These are phyloP conservation scores for Microctonus brassicae DNA, from an alignment of 2,888 invertebrate genomes.

Conservation along the genomic window DNA sequence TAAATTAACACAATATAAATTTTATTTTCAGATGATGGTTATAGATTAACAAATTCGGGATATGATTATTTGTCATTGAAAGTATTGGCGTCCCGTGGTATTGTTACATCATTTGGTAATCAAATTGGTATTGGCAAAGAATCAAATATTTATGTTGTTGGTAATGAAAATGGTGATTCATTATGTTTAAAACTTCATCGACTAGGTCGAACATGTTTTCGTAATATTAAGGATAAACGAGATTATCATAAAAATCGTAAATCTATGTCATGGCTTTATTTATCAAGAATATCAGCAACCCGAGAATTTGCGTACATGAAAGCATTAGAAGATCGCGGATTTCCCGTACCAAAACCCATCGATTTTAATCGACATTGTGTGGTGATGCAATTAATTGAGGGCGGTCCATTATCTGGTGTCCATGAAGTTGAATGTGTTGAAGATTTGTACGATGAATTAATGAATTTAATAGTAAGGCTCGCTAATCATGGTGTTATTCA, in stretches of 20 bases:
- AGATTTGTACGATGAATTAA: slow-evolving; percentile 90
- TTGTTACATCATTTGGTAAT: slow-evolving; percentile 91
- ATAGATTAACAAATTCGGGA: slow-evolving; percentile 93
- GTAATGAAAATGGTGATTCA: slow-evolving; percentile 82
- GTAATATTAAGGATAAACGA: slow-evolving; percentile 94
- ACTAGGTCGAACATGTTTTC: slow-evolving; percentile 94
- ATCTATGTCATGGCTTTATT: slow-evolving; percentile 93
- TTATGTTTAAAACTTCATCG: slow-evolving; percentile 93
- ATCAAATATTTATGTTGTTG: slow-evolving; percentile 94
- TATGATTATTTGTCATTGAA: slow-evolving; percentile 98
- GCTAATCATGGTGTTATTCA: slow-evolving; percentile 98
- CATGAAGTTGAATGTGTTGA: slow-evolving; percentile 79
- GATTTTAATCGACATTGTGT: slow-evolving; percentile 97
- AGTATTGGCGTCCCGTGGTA: slow-evolving; percentile 82
- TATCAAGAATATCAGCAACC: slow-evolving; percentile 95
- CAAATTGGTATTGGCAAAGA: slow-evolving; percentile 99
- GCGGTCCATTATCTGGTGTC: slow-evolving; percentile 81
- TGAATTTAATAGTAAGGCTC: slow-evolving; percentile 91
- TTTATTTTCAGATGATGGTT: slow-evolving; percentile 98
- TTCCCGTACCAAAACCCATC: slow-evolving; percentile 95
- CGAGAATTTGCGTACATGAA: slow-evolving; percentile 99
- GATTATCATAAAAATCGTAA: slow-evolving; percentile 96
- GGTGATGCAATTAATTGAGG: slow-evolving; percentile 92
- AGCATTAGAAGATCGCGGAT: slow-evolving; percentile 88
- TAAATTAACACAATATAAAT: too few relatives aligned